Conservation (phyloP, 2,113 vertebrate species). For the Gavialis gangeticus region DNA sequence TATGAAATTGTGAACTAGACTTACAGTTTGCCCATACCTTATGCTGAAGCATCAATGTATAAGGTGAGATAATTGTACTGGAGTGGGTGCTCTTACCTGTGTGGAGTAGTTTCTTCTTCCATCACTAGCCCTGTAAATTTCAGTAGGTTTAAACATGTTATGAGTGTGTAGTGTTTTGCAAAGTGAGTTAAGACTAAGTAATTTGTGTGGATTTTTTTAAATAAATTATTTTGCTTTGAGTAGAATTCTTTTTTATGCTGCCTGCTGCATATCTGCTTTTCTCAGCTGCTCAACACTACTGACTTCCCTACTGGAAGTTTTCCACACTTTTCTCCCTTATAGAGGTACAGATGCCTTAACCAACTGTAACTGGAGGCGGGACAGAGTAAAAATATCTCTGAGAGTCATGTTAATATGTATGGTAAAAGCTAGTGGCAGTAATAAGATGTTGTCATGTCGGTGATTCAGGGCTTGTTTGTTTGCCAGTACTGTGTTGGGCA, state of each 20-base stretch:
- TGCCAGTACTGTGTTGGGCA: not conserved
- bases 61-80: not conserved
- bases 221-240: not conserved
- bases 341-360: not conserved
- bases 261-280: not conserved
- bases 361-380: not conserved
- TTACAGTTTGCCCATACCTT: rapidly evolving
- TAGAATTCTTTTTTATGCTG: not conserved
- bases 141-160: not conserved
- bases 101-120: not conserved
- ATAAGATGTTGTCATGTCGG: not conserved
- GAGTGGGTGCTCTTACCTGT: no score
- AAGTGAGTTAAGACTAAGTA: not conserved
- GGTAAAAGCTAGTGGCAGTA: not conserved
- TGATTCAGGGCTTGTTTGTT: not conserved
- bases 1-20: not conserved
- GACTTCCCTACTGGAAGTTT: not conserved
- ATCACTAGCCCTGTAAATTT: not conserved
- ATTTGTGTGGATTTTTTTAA: rapidly evolving
- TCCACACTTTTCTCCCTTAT: not conserved
- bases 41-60: not conserved
- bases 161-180: not conserved
- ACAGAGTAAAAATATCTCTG: not conserved
- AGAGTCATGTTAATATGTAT: not conserved
- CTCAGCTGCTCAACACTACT: not conserved